Percentiles rank a stretch among this genome's conserved stretches.
Conservation (phyloP, 2,113 vertebrate species). For the Eptesicus fuscus region DNA sequence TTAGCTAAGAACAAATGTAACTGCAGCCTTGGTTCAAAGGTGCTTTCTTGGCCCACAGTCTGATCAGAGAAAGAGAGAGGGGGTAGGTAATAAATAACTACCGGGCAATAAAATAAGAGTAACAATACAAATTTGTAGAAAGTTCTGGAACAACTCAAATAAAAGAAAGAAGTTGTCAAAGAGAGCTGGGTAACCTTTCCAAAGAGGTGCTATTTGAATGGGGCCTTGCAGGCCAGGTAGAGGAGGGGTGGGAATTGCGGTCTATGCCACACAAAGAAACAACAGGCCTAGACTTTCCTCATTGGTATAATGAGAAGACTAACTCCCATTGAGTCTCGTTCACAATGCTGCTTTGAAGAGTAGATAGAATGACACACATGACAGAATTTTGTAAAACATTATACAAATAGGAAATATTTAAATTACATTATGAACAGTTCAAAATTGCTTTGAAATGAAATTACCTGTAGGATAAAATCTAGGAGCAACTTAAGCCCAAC, state of each 20-base stretch:
- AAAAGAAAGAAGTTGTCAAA: neutral
- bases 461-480: neutral
- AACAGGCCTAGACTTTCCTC: neutral
- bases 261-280: neutral
- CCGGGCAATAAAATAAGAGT: neutral
- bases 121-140: neutral
- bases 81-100: neutral
- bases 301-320: neutral
- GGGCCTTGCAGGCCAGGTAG: neutral
- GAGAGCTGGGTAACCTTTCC: neutral
- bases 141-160: neutral
- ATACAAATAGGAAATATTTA: neutral
- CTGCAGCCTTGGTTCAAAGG: neutral
- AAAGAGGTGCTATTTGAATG: neutral
- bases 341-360: neutral
- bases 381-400: neutral
- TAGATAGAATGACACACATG: neutral
- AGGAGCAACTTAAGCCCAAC: neutral
- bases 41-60: neutral
- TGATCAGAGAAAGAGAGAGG: neutral
- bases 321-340: neutral
- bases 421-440: neutral
- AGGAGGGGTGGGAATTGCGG: neutral
- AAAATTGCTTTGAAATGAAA: conserved; percentile 34
- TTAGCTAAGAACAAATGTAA: neutral